These are phyloP conservation scores for Syngnathoides biaculeatus DNA, from an alignment of 2,113 vertebrate genomes.

Conservation along the genomic window DNA sequence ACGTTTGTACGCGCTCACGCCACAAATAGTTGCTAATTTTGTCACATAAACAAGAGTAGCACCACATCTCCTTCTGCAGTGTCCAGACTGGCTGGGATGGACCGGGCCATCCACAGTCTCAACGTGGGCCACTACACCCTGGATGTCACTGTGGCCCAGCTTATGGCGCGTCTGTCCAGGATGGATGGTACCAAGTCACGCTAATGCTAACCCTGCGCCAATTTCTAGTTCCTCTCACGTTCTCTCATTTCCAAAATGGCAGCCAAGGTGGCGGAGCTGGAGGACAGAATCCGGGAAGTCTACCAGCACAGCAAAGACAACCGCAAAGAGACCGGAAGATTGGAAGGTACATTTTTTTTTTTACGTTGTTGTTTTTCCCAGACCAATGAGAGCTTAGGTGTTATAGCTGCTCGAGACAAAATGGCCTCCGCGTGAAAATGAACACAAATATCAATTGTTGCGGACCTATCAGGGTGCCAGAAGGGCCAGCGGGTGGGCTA, in stretches of 20 bases:
- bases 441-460: background rate
- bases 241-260: conserved; percentile 3
- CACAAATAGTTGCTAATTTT: background rate
- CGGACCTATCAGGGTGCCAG: conserved; percentile 74
- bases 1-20: conserved; percentile 64
- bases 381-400: no score
- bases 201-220: background rate
- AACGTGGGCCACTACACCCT: conserved; percentile 84
- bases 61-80: conserved; percentile 61
- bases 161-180: conserved; percentile 74
- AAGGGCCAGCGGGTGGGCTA: conserved; percentile 77
- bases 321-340: conserved; percentile 79
- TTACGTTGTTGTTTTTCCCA: no score
- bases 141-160: conserved; percentile 79
- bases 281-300: conserved; percentile 74
- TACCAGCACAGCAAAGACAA: conserved; percentile 75
- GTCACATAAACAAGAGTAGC: no score
- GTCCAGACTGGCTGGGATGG: conserved; percentile 78
- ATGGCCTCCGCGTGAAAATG: no score
- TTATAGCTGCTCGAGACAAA: no score
- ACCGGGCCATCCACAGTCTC: conserved; percentile 82
- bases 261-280: conserved; percentile 69
- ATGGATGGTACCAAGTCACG: conserved; percentile 60
- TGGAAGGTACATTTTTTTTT: conserved; percentile 76
- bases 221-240: background rate